Base-by-base conservation (phyloP, 1,140 invertebrate genomes). In the Bactericera cockerelli region DNA sequence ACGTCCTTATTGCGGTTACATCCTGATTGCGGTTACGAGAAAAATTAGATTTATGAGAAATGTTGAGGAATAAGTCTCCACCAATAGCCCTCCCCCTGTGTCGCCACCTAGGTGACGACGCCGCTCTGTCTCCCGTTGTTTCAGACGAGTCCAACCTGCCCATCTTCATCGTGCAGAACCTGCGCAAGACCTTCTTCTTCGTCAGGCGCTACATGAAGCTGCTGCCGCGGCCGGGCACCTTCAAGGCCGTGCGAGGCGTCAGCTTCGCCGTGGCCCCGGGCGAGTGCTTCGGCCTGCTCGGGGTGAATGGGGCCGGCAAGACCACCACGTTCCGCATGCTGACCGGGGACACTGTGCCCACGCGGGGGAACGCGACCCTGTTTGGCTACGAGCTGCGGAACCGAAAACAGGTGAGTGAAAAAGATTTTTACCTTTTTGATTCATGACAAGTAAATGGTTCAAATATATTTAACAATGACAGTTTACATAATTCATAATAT, bases 281-380 rank as follows among this genome's bases (percentile, higher is more conserved):
- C 1, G 85, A 95, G 74, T 94, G 90, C 68, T 95, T 95, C 71
- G 92, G 92, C 1, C 71, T 97, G 31, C 74, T 97, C 25, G 93
- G 93, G 10, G 78, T 88, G 1, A 93, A 93, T 70, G 87, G 87
- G n/a, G 86, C 87, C 26, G 83, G 80, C 1, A 86, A 90, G 74
- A 91, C 89, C 1, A 86, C 86, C 2, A 89, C 86, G 1, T 93
- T 93, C 67, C 85, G 86, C 70, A 91, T 93, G 86, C 71, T 93
- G 59, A 93, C 90, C 1, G 92, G 92, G 14, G 61, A 63, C 16
- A 56, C 38, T n/a, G 33, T 61, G 26, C 59, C 63, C 13, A 62
- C 64, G 16, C 36, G 62, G 28, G 65, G 65, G 14, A 59, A 63
- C 11, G 61, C 63, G 22, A 59, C 28, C n/a, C 62, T 67, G 11